Evolutionary conservation across 2,797 vertebrate species (phyloP).

Genomic region (Protosalanx chinensis): DNA sequence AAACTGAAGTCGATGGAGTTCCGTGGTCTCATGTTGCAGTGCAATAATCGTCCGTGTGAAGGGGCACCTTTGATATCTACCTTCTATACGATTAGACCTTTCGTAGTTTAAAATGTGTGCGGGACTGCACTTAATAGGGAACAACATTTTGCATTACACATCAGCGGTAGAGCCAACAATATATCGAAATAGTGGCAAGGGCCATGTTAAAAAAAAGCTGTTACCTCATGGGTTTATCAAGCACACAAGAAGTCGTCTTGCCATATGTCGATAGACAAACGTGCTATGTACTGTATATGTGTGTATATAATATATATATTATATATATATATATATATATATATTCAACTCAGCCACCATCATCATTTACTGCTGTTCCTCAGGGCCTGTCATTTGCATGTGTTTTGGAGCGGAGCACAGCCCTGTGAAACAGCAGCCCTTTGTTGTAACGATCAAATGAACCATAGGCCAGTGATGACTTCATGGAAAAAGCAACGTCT

Average conservation of each 20-base stretch:
- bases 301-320: too few species aligned
- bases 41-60: too few species aligned
- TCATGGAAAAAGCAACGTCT: conserved; percentile 80
- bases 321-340: background rate
- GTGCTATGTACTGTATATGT: background rate
- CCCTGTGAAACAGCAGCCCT: conserved; percentile 64
- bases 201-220: background rate
- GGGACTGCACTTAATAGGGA: too few species aligned
- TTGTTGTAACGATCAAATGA: conserved; percentile 63
- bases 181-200: too few species aligned
- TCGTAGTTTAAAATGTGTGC: too few species aligned
- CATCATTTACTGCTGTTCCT: conserved; percentile 13
- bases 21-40: too few species aligned
- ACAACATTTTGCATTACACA: too few species aligned
- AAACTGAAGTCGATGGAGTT: too few species aligned
- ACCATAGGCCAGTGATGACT: conserved; percentile 68
- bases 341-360: background rate
- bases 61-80: too few species aligned
- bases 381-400: conserved; percentile 64
- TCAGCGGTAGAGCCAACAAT: too few species aligned
- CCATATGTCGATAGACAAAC: background rate
- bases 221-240: background rate
- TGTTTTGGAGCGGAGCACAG: conserved; percentile 52
- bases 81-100: too few species aligned
- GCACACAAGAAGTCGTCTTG: background rate